Evolutionary conservation across 2,888 invertebrate genomes (phyloP).

Genomic region (Ophraella communa): DNA sequence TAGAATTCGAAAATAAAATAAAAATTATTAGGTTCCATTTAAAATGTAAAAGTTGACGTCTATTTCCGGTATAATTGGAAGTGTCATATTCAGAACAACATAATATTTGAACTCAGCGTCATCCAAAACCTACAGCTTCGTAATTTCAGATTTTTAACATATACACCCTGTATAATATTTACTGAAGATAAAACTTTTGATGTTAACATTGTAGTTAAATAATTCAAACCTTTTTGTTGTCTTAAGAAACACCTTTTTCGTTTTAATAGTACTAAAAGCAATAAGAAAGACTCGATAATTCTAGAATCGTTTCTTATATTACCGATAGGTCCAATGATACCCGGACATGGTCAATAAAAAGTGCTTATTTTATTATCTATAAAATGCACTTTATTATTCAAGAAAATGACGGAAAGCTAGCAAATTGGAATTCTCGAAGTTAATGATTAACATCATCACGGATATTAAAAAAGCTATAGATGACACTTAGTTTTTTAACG

Average conservation of each 20-base stretch:
- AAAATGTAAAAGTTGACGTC: too few relatives aligned
- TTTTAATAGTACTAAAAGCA: not conserved
- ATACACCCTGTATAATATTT: too few relatives aligned
- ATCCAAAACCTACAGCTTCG: too few relatives aligned
- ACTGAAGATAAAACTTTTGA: too few relatives aligned
- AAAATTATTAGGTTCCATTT: too few relatives aligned
- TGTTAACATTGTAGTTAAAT: not conserved
- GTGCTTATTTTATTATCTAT: not conserved
- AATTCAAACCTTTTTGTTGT: not conserved
- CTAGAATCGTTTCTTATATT: not conserved
- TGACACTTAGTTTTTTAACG: too few relatives aligned
- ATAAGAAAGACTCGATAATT: not conserved
- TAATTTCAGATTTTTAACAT: too few relatives aligned
- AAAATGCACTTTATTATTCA: not conserved
- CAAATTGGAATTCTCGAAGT: not conserved
- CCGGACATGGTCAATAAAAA: not conserved
- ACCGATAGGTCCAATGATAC: not conserved
- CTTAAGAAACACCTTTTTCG: not conserved
- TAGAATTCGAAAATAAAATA: too few relatives aligned
- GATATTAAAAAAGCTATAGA: not conserved
- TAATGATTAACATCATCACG: not conserved
- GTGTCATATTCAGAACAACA: too few relatives aligned
- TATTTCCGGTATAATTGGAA: too few relatives aligned
- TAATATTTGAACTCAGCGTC: too few relatives aligned
- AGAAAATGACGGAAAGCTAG: not conserved